Conservation (phyloP, 1,140 invertebrate species). For the Zaprionus capensis region DNA sequence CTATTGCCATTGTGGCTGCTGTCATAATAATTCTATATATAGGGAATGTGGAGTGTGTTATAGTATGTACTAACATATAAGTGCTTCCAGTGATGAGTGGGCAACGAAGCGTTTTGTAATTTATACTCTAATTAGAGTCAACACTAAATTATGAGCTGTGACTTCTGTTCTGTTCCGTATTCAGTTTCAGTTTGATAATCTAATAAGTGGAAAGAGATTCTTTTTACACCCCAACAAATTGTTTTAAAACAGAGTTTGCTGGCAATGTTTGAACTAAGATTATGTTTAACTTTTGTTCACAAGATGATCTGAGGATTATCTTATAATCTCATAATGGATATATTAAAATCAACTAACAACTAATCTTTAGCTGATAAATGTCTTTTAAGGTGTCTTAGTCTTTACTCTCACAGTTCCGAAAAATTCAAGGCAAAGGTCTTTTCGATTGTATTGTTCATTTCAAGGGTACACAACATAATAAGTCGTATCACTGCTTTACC, state of each 20-base stretch:
- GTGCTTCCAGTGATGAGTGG: background rate
- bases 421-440: constrained; percentile 1
- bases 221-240: background rate
- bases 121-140: constrained; percentile 41
- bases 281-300: background rate
- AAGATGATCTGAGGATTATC: background rate
- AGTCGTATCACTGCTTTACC: background rate
- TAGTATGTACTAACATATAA: background rate
- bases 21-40: constrained; percentile 6
- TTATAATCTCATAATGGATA: no score
- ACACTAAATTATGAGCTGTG: constrained; percentile 11
- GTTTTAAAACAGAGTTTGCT: background rate
- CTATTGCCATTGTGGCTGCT: constrained; percentile 1
- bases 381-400: no score
- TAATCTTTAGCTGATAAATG: background rate
- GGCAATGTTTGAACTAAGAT: background rate
- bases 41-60: background rate
- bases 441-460: background rate
- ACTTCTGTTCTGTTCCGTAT: constrained; percentile 10
- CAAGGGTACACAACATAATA: background rate
- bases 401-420: no score
- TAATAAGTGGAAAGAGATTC: constrained; percentile 2
- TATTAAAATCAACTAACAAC: background rate
- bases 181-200: constrained; percentile 16
- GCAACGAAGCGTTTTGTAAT: constrained; percentile 23